Evolutionary conservation across 1,140 invertebrate genomes (phyloP).

Genomic region (Harlomillsia oculata): DNA sequence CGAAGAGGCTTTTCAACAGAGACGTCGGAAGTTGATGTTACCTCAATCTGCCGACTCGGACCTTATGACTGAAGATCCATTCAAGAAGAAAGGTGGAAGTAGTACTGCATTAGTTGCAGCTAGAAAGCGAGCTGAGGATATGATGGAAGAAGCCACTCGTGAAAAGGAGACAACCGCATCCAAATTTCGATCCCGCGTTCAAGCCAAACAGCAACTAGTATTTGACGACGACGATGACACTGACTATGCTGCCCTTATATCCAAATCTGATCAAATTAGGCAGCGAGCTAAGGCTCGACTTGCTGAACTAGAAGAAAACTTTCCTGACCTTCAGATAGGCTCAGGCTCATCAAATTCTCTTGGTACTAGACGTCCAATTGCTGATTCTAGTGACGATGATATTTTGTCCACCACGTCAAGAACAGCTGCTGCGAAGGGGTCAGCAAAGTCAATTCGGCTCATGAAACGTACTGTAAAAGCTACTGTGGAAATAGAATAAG

Average conservation of each 20-base stretch:
- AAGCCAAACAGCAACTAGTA: slow-evolving; percentile 10
- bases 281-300: slow-evolving; percentile 19
- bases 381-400: background rate
- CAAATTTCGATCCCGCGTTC: slow-evolving; percentile 18
- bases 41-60: slow-evolving; percentile 16
- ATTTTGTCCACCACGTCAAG: background rate
- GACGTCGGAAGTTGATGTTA: background rate
- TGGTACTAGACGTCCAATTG: background rate
- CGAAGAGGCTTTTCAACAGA: slow-evolving; percentile 11
- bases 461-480: slow-evolving; percentile 15
- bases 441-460: slow-evolving; percentile 4
- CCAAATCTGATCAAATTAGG: slow-evolving; percentile 15
- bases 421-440: background rate
- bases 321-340: slow-evolving; percentile 9
- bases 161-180: slow-evolving; percentile 15
- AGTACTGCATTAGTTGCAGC: slow-evolving; percentile 2
- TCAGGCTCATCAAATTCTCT: too few relatives aligned
- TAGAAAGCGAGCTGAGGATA: slow-evolving; percentile 8
- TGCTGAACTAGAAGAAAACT: slow-evolving; percentile 22
- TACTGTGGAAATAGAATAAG: slow-evolving; percentile 12
- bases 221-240: slow-evolving; percentile 1
- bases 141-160: slow-evolving; percentile 23
- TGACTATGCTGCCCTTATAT: slow-evolving; percentile 3
- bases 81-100: slow-evolving; percentile 7
- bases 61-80: slow-evolving; percentile 20